These are phyloP conservation scores for Larimichthys crocea DNA, from an alignment of 2,113 vertebrate genomes.

Conservation along the genomic window DNA sequence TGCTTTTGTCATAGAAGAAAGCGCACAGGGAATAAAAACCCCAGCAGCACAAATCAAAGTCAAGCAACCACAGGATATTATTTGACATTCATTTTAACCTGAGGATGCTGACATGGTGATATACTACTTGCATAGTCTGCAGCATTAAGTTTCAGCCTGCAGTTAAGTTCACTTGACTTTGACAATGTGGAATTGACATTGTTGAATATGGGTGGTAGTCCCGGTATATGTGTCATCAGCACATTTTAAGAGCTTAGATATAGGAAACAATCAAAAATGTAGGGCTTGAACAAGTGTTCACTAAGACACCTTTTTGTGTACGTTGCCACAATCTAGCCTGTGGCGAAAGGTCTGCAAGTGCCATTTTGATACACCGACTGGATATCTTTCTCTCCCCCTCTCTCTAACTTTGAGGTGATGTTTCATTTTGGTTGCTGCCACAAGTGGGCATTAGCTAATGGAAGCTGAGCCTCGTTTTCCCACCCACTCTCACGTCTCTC, in stretches of 20 bases:
- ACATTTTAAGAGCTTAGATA: constrained; percentile 8
- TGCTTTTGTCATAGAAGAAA: constrained; percentile 49
- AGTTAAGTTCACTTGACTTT: constrained; percentile 39
- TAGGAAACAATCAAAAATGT: neutral
- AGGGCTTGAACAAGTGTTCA: neutral
- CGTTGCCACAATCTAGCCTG: neutral
- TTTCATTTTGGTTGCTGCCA: constrained; percentile 75
- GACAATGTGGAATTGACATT: constrained; percentile 4
- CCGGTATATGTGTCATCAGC: neutral
- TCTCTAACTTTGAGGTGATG: constrained; percentile 42
- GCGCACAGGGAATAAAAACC: neutral
- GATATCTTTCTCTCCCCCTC: constrained; percentile 36
- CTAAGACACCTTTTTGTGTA: constrained; percentile 9
- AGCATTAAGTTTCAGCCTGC: constrained; percentile 13
- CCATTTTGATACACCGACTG: constrained; percentile 36
- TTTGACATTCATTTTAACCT: constrained; percentile 30
- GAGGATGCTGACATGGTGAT: constrained; percentile 16
- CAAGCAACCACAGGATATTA: neutral
- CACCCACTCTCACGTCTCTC: constrained; percentile 67
- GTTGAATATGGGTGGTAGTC: neutral
- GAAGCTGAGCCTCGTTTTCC: constrained; percentile 71
- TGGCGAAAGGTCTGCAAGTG: constrained; percentile 41
- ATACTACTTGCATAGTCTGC: constrained; percentile 6
- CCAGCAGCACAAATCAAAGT: constrained; percentile 32
- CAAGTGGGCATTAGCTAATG: constrained; percentile 87